Evolutionary conservation across 2,113 vertebrate species (phyloP), one percentile per base, ranked within the genome.

Genomic region (Platichthys stellatus): DNA sequence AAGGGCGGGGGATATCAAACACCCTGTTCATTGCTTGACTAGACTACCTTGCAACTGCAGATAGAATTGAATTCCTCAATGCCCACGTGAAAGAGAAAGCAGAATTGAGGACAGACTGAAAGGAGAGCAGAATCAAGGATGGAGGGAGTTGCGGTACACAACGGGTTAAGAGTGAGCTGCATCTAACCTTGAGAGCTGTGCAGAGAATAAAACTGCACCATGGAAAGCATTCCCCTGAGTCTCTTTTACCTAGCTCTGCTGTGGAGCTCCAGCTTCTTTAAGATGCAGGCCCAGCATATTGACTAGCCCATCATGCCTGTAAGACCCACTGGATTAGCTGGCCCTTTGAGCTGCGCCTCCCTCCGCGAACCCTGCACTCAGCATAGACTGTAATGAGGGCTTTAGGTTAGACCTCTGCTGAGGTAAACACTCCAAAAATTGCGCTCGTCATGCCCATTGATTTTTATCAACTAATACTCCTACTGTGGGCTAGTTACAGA

Each of bases 281-380:
- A 67, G 84, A 90, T 89, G 89, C 87, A 84, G 86, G 83, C 76
- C 80, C 72, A 71, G 87, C 74, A 72, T 90, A 91, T 92, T 90
- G 92, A 93, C 90, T 63, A 74, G 86, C 82, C 86, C 91, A 92
- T 92, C 89, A 90, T 90, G 86, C 87, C 88, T 83, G 85, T 87
- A 88, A 94, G 64, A 93, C 89, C 90, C 86, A 84, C 74, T 91
- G 89, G 91, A 92, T 93, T 90, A 93, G 84, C 76, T 45, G 82
- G 85, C 80, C 88, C 81, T 88, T 86, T 88, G 82, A 88, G 85
- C 87, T 88, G 74, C 69, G 72, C 86, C 83, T 90, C 85, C 80
- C 76, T 77, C 69, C 24, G 45, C 38, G 80, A 88, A 88, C 84
- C 72, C 78, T 83, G 82, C 71, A 85, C 84, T 89, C 83, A 90